Evolutionary conservation across 2,888 invertebrate species (phyloP), one percentile per base, ranked within the genome.

Genomic region (Amphimallon solstitiale): DNA sequence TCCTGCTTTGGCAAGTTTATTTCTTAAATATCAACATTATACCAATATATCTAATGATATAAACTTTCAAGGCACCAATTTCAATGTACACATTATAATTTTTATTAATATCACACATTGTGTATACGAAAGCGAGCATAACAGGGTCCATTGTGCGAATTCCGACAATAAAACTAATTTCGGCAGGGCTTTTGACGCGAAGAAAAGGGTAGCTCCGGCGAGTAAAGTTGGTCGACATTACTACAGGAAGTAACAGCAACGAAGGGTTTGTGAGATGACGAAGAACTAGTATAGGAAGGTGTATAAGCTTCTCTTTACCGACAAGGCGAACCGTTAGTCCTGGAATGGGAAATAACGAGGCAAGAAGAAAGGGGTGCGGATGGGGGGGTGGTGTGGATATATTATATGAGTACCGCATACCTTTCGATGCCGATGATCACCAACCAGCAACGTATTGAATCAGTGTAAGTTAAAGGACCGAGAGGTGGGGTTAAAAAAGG

Each of bases 391-490:
- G 19, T 0, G n/a, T 14, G 54, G 56, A 40, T 40, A 29, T 56
- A 43, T 40, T 52, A 63, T 67, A 67, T 68, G 69, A 69, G 70
- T 59, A 67, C 71, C 68, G 71, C 72, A 72, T 74, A 71, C 73
- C 74, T 72, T 75, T 71, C 73, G 73, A 74, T 70, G 73, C 71
- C 73, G 72, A 68, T 74, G 73, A 74, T 73, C 73, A 71, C 70
- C 70, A 29, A 29, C 29, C 29, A 29, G 29, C 29, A 29, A 29
- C 29, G 74, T 75, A 74, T 75, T 75, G 75, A 75, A 75, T 75
- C 72, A 73, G 69, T 72, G 70, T 75, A 70, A 72, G 72, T 69
- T 71, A 68, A 54, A 64, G 67, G 59, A 67, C 67, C n/a, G n/a
- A n/a, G 64, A 62, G 43, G 51, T 21, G 23, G 37, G 38, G 56